These are phyloP conservation scores for Melinaea menophilus DNA, from an alignment of 2,888 invertebrate genomes.

Conservation along the genomic window DNA sequence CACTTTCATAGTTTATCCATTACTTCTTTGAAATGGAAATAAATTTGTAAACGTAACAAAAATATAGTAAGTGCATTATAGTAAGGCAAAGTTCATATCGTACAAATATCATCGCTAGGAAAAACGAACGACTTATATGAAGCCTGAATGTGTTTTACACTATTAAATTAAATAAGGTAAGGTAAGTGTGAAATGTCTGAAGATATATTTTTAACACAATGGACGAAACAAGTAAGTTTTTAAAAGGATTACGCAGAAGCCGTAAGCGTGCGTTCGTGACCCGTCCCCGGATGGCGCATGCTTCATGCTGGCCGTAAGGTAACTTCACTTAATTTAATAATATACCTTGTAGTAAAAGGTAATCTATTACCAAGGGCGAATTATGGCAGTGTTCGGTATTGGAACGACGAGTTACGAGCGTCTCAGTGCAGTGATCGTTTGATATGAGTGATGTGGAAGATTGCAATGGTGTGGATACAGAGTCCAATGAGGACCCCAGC, in stretches of 20 bases:
- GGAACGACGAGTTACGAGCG: conserved; percentile 53
- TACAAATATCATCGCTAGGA: too few species aligned
- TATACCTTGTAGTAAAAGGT: conserved; percentile 66
- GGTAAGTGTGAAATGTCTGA: conserved; percentile 20
- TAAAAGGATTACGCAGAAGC: conserved; percentile 75
- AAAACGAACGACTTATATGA: too few species aligned
- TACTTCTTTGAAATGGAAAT: too few species aligned
- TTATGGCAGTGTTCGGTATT: conserved; percentile 61
- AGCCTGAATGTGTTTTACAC: neutral
- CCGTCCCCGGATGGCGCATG: conserved; percentile 63
- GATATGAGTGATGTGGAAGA: conserved; percentile 67
- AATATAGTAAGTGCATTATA: too few species aligned
- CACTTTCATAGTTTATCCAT: too few species aligned
- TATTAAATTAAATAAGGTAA: conserved; percentile 2
- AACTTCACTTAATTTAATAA: conserved; percentile 76
- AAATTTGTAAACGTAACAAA: too few species aligned
- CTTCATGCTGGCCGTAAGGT: conserved; percentile 65
- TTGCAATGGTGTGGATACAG: conserved; percentile 64
- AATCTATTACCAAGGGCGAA: conserved; percentile 74
- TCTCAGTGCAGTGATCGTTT: conserved; percentile 38
- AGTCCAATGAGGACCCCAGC: conserved; percentile 44
- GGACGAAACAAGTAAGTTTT: conserved; percentile 32
- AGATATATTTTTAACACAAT: conserved; percentile 26
- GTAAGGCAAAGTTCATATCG: too few species aligned
- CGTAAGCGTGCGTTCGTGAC: conserved; percentile 73